Base-by-base conservation (phyloP, 2,113 vertebrate species). In the Columbina picui region DNA sequence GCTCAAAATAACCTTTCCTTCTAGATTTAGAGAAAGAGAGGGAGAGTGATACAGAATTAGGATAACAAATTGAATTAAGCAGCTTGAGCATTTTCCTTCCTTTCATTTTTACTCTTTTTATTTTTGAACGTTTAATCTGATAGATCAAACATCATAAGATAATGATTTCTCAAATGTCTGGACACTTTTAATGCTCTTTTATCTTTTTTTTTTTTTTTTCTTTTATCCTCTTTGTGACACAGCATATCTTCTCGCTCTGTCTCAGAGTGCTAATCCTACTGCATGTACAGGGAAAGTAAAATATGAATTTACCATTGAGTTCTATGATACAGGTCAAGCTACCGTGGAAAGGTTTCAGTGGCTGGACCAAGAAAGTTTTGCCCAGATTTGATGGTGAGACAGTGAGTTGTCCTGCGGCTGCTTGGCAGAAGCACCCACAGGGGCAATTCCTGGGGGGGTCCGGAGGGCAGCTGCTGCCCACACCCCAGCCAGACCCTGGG, bases 161-260 rank as follows among this genome's bases (percentile, higher is more conserved):
- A 82, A 84, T 80, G 77, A 57, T 85, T 95, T 94, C 61, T 89
- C n/a, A 73, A 68, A 82, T 45, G 26, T 61, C 95, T 76, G 53
- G 49, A 56, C 32, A 49, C 26, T 89, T 92, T 49, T 80, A 67
- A 16, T 56, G 11, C 13, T 38, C 4, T 73, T 56, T 30, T 27
- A 12, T 11, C 3, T 25, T 38, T 27, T 36, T 43, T 76, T 53
- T 2, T n/a, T 41, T 43, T 45, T 45, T 45, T 45, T 4, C 43
- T 25, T 27, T 76, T 38, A 47, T 43, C 21, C 19, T 19, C 14
- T 41, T 74, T 38, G n/a, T 69, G 32, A 30, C 29, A 25, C 17
- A 53, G 49, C 53, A n/a, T 50, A 32, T 56, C 36, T 69, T 85
- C 30, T 70, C 21, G 2, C 45, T 56, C 52, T 43, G 20, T 67